Percentiles rank a stretch among this genome's conserved stretches.
These are phyloP conservation scores for Pheosia tremula DNA, from an alignment of 2,888 invertebrate species.

Conservation along the genomic window DNA sequence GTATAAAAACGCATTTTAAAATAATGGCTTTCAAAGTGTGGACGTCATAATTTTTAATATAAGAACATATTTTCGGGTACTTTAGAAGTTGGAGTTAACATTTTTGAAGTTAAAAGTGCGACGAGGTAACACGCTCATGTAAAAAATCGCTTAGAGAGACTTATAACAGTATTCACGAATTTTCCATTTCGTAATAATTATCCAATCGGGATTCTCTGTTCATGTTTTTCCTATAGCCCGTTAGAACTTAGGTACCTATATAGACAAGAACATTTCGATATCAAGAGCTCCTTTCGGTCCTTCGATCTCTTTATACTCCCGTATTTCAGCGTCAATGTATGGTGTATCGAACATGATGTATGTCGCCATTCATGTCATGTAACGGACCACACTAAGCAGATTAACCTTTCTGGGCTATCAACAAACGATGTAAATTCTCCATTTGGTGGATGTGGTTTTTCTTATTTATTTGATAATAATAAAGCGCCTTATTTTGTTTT, in stretches of 20 bases:
- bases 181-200: too few species aligned
- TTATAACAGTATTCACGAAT: too few species aligned
- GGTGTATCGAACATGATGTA: conserved; percentile 26
- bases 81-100: conserved; percentile 28
- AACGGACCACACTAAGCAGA: conserved; percentile 13
- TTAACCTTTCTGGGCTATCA: conserved; percentile 10
- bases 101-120: conserved; percentile 12
- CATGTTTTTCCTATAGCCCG: too few species aligned
- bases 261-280: neutral
- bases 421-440: neutral
- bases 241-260: neutral
- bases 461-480: too few species aligned
- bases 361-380: conserved; percentile 21
- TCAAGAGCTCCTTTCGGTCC: conserved; percentile 10
- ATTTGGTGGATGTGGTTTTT: conserved; percentile 1
- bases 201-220: too few species aligned
- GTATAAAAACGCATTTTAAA: conserved; percentile 40
- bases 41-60: conserved; percentile 34
- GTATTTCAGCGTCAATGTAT: conserved; percentile 19
- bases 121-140: too few species aligned
- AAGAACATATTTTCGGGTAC: conserved; percentile 28
- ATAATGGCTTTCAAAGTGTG: conserved; percentile 40
- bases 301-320: conserved; percentile 18
- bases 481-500: too few species aligned
- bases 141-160: too few species aligned